Conservation (phyloP, 2,888 invertebrate species). For the Mechanitis messenoides region DNA sequence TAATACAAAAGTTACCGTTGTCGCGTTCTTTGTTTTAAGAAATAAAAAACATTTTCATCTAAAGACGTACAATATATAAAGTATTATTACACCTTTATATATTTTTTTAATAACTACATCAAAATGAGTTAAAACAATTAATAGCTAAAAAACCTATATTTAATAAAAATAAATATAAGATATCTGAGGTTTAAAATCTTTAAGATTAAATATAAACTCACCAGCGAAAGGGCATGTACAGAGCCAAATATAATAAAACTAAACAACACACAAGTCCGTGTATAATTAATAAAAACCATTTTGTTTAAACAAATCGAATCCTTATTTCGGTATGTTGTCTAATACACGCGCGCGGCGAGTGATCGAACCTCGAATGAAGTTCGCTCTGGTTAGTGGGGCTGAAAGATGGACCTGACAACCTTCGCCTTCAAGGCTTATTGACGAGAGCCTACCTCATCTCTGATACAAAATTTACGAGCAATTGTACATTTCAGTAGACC, state of each 20-base stretch:
- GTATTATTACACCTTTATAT: too few relatives aligned
- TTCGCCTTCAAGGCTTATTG: slow-evolving; percentile 60
- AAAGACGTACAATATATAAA: too few relatives aligned
- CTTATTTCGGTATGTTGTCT: slow-evolving; percentile 6
- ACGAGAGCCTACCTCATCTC: slow-evolving; percentile 41
- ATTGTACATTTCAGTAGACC: background rate
- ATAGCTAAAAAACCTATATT: too few relatives aligned
- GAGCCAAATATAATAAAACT: slow-evolving; percentile 49
- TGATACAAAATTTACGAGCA: background rate
- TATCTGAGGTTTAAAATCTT: too few relatives aligned
- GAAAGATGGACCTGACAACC: slow-evolving; percentile 51
- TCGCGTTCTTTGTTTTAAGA: too few relatives aligned
- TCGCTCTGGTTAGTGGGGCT: slow-evolving; percentile 31
- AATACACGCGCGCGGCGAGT: slow-evolving; percentile 15
- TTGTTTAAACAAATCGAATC: background rate
- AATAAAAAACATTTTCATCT: too few relatives aligned
- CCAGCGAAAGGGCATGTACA: slow-evolving; percentile 52
- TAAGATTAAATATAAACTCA: slow-evolving; percentile 34
- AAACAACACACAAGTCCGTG: slow-evolving; percentile 44
- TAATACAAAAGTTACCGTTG: too few relatives aligned
- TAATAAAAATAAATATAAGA: too few relatives aligned
- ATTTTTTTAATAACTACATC: too few relatives aligned
- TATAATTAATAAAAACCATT: slow-evolving; percentile 18
- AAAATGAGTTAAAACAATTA: too few relatives aligned
- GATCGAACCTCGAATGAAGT: slow-evolving; percentile 27